Conservation (phyloP, 2,888 invertebrate genomes). For the Lacanobia oleracea region DNA sequence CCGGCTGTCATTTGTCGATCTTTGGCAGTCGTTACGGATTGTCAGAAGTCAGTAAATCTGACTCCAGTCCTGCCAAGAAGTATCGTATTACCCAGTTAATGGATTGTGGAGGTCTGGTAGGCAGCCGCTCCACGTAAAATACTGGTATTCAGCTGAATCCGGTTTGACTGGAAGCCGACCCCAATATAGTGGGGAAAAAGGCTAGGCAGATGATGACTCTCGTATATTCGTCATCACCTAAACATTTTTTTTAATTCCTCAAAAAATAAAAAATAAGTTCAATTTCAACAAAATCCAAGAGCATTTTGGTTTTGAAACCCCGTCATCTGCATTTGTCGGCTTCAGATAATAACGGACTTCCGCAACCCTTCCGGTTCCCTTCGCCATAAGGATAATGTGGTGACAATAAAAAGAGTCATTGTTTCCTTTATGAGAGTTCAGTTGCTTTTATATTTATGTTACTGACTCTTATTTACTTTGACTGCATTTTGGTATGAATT, state of each 20-base stretch:
- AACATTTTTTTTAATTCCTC: not conserved
- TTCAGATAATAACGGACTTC: slow-evolving; percentile 29
- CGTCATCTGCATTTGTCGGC: slow-evolving; percentile 23
- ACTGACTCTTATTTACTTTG: not conserved
- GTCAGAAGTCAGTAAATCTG: no score
- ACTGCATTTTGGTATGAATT: no score
- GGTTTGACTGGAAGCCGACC: no score
- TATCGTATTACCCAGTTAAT: no score
- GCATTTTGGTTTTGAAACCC: slow-evolving; percentile 9
- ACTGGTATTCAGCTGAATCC: no score
- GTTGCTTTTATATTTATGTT: not conserved
- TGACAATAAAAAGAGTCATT: slow-evolving; percentile 4
- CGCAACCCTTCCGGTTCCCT: slow-evolving; percentile 21
- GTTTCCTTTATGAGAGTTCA: slow-evolving; percentile 1
- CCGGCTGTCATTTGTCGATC: no score
- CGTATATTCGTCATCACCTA: not conserved
- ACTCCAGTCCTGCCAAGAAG: no score
- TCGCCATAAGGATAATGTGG: slow-evolving; percentile 21
- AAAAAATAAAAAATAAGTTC: not conserved
- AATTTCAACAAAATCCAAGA: not conserved
- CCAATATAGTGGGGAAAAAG: no score
- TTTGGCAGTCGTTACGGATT: no score
- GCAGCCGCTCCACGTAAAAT: no score
- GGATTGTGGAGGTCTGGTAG: no score
- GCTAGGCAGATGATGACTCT: no score